Evolutionary conservation across 1,140 invertebrate species (phyloP).

Genomic region (Drosophila ficusphila): DNA sequence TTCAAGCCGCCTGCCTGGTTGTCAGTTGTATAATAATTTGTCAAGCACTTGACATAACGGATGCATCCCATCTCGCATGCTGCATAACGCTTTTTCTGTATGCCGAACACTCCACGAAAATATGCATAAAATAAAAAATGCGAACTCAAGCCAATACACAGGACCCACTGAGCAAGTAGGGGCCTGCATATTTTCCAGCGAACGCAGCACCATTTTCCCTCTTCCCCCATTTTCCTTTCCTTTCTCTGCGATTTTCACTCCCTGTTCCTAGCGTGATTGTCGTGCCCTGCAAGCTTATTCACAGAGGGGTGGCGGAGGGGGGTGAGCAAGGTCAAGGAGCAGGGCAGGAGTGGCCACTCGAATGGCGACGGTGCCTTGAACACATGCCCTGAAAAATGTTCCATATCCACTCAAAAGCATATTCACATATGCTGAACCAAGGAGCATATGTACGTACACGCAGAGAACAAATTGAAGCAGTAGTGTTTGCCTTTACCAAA

Average conservation of each 20-base stretch:
- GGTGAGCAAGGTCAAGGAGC: constrained; percentile 44
- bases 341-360: constrained; percentile 63
- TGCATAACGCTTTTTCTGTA: constrained; percentile 17
- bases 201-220: constrained; percentile 34
- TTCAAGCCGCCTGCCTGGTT: constrained; percentile 13
- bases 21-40: constrained; percentile 32
- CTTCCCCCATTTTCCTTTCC: no score
- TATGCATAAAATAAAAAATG: constrained; percentile 41
- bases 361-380: constrained; percentile 40
- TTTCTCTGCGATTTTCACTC: background rate
- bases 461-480: background rate
- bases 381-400: constrained; percentile 35
- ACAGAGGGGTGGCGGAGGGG: background rate
- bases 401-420: constrained; percentile 13
- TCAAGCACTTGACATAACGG: constrained; percentile 25
- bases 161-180: background rate
- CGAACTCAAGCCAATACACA: constrained; percentile 41
- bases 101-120: constrained; percentile 41
- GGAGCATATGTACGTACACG: background rate
- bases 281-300: constrained; percentile 2
- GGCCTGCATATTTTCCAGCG: constrained; percentile 30
- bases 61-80: constrained; percentile 15
- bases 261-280: background rate
- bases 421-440: constrained; percentile 11
- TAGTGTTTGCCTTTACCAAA: no score